Evolutionary conservation across 1,140 invertebrate species (phyloP).

Genomic region (Drosophila rufa): DNA sequence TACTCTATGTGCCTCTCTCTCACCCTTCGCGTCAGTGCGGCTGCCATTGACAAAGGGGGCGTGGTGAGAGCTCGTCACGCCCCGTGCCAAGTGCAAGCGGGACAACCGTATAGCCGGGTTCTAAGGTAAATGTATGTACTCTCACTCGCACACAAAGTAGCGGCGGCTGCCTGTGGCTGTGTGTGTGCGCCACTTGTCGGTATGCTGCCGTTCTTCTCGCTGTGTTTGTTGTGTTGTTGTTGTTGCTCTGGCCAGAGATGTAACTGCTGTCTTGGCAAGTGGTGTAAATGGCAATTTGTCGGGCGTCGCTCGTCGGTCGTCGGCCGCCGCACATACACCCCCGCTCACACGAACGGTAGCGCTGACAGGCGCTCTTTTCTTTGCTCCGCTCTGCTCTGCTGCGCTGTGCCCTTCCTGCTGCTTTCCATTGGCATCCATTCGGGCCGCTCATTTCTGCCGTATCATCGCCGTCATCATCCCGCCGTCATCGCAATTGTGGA

Average conservation of each 20-base stretch:
- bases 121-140: conserved; percentile 12
- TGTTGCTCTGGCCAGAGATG: conserved; percentile 19
- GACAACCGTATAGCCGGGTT: conserved; percentile 58
- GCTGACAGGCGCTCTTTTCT: conserved; percentile 56
- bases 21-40: conserved; percentile 8
- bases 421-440: conserved; percentile 38
- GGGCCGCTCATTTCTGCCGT: conserved; percentile 74
- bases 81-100: conserved; percentile 41
- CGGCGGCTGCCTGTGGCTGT: not conserved
- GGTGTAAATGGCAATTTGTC: conserved; percentile 80
- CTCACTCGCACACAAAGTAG: conserved; percentile 21
- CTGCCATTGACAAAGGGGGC: conserved; percentile 75
- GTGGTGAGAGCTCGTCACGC: conserved; percentile 61
- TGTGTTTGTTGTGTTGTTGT: conserved; percentile 10
- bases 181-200: conserved; percentile 52
- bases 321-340: conserved; percentile 31
- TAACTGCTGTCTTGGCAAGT: conserved; percentile 68
- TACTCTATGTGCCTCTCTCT: conserved; percentile 1
- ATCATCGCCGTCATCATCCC: conserved; percentile 67
- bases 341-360: conserved; percentile 67
- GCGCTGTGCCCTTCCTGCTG: not conserved
- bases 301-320: conserved; percentile 12
- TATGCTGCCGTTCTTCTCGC: conserved; percentile 1
- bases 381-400: not conserved
- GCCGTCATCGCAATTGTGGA: conserved; percentile 58